Conservation (phyloP, 1,140 invertebrate species). For the Hyles euphorbiae region DNA sequence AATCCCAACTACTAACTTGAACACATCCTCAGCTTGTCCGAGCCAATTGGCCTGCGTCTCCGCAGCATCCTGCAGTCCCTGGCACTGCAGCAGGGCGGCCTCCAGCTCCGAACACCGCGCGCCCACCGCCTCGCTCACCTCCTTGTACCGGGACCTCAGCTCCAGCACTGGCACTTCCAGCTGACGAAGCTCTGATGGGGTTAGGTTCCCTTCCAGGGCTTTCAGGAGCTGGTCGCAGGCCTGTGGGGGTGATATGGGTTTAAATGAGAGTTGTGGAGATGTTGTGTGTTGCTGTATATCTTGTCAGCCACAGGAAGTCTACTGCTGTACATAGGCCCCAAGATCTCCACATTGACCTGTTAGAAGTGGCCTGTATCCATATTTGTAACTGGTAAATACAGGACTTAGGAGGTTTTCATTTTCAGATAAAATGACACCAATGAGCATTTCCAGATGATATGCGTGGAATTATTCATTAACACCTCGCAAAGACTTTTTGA, state of each 20-base stretch:
- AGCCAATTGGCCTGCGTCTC: conserved; percentile 91
- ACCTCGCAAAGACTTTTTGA: no score
- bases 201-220: conserved; percentile 87
- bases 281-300: background rate
- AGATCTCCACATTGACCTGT: no score
- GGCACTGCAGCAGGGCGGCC: conserved; percentile 92
- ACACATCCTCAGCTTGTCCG: conserved; percentile 87
- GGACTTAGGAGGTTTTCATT: no score
- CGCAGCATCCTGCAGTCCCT: conserved; percentile 95
- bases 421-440: no score
- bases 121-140: conserved; percentile 82
- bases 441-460: no score
- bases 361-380: no score
- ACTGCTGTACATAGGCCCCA: no score
- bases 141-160: conserved; percentile 85
- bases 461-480: no score
- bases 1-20: conserved; percentile 81
- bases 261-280: background rate
- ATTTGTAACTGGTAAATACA: no score
- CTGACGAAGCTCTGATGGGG: conserved; percentile 84
- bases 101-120: conserved; percentile 91
- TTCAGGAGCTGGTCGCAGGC: conserved; percentile 83
- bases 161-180: conserved; percentile 87
- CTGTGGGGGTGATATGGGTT: conserved; percentile 51
- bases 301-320: no score